Percentiles rank a stretch among this genome's conserved stretches.
Evolutionary conservation across 2,797 vertebrate genomes (phyloP).

Genomic region (Nasua narica): DNA sequence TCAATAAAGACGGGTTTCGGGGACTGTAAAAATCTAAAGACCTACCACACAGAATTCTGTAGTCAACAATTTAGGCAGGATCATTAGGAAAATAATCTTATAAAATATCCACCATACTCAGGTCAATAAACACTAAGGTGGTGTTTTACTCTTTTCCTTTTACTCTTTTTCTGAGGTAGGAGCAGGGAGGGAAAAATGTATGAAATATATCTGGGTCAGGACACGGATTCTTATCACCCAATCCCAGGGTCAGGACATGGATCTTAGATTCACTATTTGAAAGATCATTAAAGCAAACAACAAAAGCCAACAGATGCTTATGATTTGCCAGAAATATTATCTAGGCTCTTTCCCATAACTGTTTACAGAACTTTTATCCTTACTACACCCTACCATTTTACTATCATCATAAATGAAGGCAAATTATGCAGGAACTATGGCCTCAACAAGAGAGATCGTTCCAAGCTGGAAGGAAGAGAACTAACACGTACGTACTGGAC

Average conservation of each 20-base stretch:
- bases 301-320: neutral
- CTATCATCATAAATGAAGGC: slow-evolving; percentile 21
- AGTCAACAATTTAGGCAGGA: slow-evolving; percentile 26
- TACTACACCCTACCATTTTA: neutral
- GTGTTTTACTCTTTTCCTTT: neutral
- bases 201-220: neutral
- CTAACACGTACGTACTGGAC: neutral
- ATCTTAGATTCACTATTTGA: neutral
- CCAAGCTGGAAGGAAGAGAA: neutral
- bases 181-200: neutral
- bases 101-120: neutral
- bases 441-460: neutral
- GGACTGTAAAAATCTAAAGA: slow-evolving; percentile 50
- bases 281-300: slow-evolving; percentile 22
- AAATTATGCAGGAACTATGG: neutral
- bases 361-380: neutral
- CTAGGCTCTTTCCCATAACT: neutral
- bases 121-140: neutral
- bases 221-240: too few species aligned
- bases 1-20: slow-evolving; percentile 51
- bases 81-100: slow-evolving; percentile 43
- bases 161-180: slow-evolving; percentile 3
- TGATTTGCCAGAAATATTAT: neutral
- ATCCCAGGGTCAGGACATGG: too few species aligned
- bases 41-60: slow-evolving; percentile 33